Percentiles rank a stretch among this genome's conserved stretches.
phyloP scores from a whole-genome alignment of 2,888 invertebrate species.

The Adela reaumurella region DNA sequence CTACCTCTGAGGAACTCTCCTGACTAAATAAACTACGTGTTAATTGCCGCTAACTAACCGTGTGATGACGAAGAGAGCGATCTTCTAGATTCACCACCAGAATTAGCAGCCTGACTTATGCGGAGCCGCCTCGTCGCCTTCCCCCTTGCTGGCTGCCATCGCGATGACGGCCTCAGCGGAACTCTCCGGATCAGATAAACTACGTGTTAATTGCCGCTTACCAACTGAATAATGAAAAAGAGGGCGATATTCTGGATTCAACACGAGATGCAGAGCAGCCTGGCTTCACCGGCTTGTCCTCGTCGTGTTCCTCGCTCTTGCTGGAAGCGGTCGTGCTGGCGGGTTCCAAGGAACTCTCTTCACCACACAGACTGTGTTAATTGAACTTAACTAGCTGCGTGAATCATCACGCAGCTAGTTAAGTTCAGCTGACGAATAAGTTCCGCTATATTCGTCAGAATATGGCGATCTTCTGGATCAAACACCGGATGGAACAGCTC shows the following conservation, averaged over 20 bases:
- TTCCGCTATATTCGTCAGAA: too few relatives aligned
- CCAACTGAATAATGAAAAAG: conserved; percentile 45
- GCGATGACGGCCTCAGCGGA: conserved; percentile 7
- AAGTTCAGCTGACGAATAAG: too few relatives aligned
- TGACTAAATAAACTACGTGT: conserved; percentile 1
- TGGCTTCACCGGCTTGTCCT: conserved; percentile 32
- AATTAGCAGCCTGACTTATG: conserved; percentile 40
- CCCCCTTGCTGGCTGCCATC: conserved; percentile 17
- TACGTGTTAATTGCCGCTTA: conserved; percentile 26
- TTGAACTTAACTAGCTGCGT: conserved; percentile 42
- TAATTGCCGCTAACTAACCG: conserved; percentile 36
- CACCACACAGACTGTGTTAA: conserved; percentile 6
- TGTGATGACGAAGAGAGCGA: conserved; percentile 46
- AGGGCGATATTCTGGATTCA: conserved; percentile 52
- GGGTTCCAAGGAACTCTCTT: neutral
- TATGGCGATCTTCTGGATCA: conserved; percentile 51
- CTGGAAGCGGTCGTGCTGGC: conserved; percentile 8
- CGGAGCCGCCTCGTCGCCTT: conserved; percentile 39
- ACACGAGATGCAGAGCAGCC: conserved; percentile 50
- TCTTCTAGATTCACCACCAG: conserved; percentile 54
- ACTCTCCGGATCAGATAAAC: neutral
- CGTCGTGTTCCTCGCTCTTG: conserved; percentile 34
- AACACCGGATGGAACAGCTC: conserved; percentile 49
- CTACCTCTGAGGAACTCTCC: neutral
- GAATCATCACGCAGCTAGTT: too few relatives aligned